phyloP scores from a whole-genome alignment of 2,113 vertebrate genomes.

The Turnix velox region DNA sequence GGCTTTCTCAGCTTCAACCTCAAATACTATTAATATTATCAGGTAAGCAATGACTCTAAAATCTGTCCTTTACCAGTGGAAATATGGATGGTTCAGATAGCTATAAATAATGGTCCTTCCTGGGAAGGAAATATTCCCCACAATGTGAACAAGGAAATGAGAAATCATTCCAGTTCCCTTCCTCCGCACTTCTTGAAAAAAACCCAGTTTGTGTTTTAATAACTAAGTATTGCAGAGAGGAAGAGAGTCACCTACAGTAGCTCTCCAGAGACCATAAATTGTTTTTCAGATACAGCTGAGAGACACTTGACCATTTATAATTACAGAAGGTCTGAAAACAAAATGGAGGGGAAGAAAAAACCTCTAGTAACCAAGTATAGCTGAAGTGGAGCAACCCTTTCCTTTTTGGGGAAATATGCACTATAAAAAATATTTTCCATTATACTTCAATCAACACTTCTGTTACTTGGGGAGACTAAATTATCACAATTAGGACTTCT shows the following conservation, averaged over 20 bases:
- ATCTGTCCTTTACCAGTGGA: not conserved
- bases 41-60: not conserved
- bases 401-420: not conserved
- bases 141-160: not conserved
- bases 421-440: not conserved
- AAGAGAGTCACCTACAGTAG: not conserved
- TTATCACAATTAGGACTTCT: not conserved
- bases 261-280: not conserved
- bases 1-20: constrained; percentile 10
- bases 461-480: not conserved
- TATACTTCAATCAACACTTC: not conserved
- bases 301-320: not conserved
- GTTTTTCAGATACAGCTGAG: not conserved
- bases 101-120: not conserved
- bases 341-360: not conserved
- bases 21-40: constrained; percentile 10
- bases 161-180: not conserved
- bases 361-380: not conserved
- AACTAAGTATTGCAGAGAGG: not conserved
- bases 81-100: not conserved
- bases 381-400: not conserved
- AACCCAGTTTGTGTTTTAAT: not conserved
- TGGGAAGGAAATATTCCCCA: not conserved
- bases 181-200: not conserved
- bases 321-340: not conserved